Evolutionary conservation across 2,113 vertebrate species (phyloP), one percentile per base, ranked within the genome.

Genomic region (Varanus komodoensis): DNA sequence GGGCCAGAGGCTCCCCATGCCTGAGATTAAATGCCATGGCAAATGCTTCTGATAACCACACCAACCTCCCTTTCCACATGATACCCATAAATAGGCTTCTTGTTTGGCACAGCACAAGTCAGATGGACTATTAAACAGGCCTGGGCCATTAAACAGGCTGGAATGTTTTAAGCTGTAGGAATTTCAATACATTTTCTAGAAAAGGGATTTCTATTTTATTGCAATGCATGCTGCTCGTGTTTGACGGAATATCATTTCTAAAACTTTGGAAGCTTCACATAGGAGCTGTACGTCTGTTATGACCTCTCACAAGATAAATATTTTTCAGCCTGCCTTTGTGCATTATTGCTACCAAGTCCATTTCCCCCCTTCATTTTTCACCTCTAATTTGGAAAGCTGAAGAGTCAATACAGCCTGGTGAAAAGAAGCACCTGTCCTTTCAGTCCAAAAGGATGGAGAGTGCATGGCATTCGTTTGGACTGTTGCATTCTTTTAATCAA

Each of bases 401-500:
- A 11, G 34, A 81, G 82, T 86, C 82, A 73, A 44, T 81, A 48
- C 25, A 73, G 67, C 78, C 38, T 82, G 77, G n/a, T 81, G 64
- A 82, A 69, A 90, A 81, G 50, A 86, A 82, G 78, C 61, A 29
- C 67, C 27, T 29, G 34, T 90, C 38, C 52, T 74, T 87, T 73
- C 34, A 48, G 52, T 57, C 34, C 34, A n/a, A 29, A 57, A 73
- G 64, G 78, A 69, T 80, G 17, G 52, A 90, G 50, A 64, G 25
- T 61, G 3, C n/a, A 48, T 74, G 74, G 57, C 50, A 80, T 48
- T 69, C 68, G 82, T 90, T 87, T n/a, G n/a, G 34, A 64, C 48
- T 34, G 52, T 69, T n/a, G 12, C 82, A 67, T 90, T 68, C 77
- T 74, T 90, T 81, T 87, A 90, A 82, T 90, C 68, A 87, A 90